Conservation (phyloP, 2,888 invertebrate genomes). For the Seira musarum region DNA sequence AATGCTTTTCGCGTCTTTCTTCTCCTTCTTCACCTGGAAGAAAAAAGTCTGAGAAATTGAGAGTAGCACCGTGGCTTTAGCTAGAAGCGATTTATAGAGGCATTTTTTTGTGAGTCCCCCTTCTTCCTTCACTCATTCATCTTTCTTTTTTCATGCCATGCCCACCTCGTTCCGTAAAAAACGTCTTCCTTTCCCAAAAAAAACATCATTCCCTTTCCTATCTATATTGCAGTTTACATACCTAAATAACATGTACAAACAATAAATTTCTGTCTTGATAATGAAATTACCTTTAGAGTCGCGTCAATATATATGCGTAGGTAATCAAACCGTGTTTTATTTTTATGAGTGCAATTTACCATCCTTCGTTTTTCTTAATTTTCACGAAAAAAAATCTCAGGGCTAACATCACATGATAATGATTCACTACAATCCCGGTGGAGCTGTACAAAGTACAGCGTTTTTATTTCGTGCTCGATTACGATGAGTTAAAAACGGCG, state of each 20-base stretch:
- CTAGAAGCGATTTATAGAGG: not conserved
- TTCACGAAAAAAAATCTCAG: not conserved
- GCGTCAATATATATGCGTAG: not conserved
- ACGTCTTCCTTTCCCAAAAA: conserved; percentile 16
- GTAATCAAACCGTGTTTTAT: conserved; percentile 17
- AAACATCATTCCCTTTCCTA: not conserved
- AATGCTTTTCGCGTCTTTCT: conserved; percentile 7
- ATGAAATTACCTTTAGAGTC: conserved; percentile 10
- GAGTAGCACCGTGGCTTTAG: not conserved
- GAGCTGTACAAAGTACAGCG: too few species aligned
- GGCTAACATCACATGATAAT: conserved; percentile 38
- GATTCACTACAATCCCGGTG: too few species aligned
- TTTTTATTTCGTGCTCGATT: too few species aligned
- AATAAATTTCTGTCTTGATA: conserved; percentile 7
- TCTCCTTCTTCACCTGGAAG: not conserved
- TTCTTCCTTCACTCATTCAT: conserved; percentile 38
- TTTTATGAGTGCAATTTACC: conserved; percentile 45
- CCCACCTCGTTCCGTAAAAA: conserved; percentile 29
- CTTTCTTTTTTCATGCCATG: conserved; percentile 23
- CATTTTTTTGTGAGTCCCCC: conserved; percentile 23
- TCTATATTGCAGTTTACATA: conserved; percentile 10
- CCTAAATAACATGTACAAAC: conserved; percentile 8
- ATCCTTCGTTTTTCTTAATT: conserved; percentile 17
- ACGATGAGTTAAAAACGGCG: conserved; percentile 21
- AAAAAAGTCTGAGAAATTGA: not conserved